Conservation (phyloP, 2,797 vertebrate species). For the Okamejei kenojei region DNA sequence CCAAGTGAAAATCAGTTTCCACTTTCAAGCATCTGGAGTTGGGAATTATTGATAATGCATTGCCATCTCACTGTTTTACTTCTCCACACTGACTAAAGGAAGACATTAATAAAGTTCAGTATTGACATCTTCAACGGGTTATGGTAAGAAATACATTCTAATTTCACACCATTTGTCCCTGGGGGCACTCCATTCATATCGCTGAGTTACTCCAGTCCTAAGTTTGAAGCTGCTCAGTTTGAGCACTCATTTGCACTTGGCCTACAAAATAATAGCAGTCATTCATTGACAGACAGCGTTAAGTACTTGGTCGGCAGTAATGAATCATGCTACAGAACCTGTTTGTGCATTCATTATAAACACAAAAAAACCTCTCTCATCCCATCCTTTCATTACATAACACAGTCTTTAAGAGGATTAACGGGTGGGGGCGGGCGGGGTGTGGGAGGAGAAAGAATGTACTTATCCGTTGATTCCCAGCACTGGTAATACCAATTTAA, state of each 20-base stretch:
- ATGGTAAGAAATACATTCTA: slow-evolving; percentile 54
- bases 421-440: not conserved
- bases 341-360: slow-evolving; percentile 58
- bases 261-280: slow-evolving; percentile 35
- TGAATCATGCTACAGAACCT: slow-evolving; percentile 63
- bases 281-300: slow-evolving; percentile 39
- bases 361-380: slow-evolving; percentile 53
- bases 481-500: slow-evolving; percentile 55
- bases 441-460: slow-evolving; percentile 45
- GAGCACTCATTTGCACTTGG: slow-evolving; percentile 34
- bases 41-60: slow-evolving; percentile 58
- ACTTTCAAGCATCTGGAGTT: slow-evolving; percentile 52
- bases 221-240: slow-evolving; percentile 14
- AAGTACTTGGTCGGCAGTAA: slow-evolving; percentile 53
- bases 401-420: slow-evolving; percentile 61
- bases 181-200: slow-evolving; percentile 45
- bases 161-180: slow-evolving; percentile 48
- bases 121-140: slow-evolving; percentile 56
- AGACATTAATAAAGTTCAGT: slow-evolving; percentile 41
- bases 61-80: slow-evolving; percentile 51
- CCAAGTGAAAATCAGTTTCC: slow-evolving; percentile 52
- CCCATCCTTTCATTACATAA: slow-evolving; percentile 58
- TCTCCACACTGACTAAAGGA: slow-evolving; percentile 60
- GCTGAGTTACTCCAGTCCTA: slow-evolving; percentile 13
- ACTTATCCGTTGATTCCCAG: slow-evolving; percentile 60